Conservation (phyloP, 2,797 vertebrate genomes). For the Neopelma chrysocephalum region DNA sequence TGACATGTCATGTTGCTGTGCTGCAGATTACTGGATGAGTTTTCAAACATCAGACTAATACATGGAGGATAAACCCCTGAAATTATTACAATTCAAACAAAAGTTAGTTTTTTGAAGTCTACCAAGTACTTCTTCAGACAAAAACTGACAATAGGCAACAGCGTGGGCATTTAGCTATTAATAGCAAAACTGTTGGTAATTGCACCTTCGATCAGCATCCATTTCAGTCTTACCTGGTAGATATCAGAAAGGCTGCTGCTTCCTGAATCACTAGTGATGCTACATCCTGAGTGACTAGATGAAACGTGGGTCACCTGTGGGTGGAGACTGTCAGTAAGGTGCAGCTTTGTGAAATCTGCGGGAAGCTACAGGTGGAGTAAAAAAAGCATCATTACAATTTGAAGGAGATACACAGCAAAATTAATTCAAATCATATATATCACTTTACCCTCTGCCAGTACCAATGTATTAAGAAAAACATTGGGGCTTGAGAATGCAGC, state of each 20-base stretch:
- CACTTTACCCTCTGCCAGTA: background rate
- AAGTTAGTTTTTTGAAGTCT: background rate
- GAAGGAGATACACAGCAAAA: slow-evolving; percentile 8
- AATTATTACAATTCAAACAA: background rate
- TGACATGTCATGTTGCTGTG: background rate
- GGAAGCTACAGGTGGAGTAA: slow-evolving; percentile 87
- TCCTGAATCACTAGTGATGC: slow-evolving; percentile 99
- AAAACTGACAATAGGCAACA: background rate
- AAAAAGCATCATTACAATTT: slow-evolving; percentile 68
- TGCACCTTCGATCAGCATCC: background rate
- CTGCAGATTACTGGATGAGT: background rate
- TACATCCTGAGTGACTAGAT: slow-evolving; percentile 99
- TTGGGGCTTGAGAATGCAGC: background rate
- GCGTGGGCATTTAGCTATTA: background rate
- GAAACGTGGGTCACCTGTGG: slow-evolving; percentile 99
- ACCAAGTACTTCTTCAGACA: background rate
- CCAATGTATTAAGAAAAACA: background rate
- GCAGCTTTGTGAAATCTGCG: slow-evolving; percentile 98
- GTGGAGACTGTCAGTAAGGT: slow-evolving; percentile 98
- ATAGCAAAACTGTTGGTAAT: background rate
- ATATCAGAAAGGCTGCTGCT: slow-evolving; percentile 99
- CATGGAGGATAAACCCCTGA: background rate
- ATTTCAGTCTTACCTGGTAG: slow-evolving; percentile 90
- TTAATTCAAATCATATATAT: background rate
- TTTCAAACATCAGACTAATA: background rate